A percentile compares a stretch with the other conserved stretches of the same genome.
phyloP scores from a whole-genome alignment of 2,888 invertebrate genomes.

The Merodon equestris region DNA sequence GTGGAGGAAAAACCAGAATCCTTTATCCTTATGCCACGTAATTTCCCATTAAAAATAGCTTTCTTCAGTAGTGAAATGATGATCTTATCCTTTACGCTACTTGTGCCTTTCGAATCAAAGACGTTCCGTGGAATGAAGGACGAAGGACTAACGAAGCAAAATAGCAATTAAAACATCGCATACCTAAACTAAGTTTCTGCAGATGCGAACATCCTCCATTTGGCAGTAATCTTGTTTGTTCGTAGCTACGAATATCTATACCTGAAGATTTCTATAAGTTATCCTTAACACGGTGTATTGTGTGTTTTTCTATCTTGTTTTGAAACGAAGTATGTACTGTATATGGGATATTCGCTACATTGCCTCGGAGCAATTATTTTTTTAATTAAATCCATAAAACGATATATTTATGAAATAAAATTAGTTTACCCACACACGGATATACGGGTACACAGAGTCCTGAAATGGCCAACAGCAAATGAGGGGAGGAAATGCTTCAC shows the following conservation, averaged over 20 bases:
- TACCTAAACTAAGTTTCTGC: constrained; percentile 9
- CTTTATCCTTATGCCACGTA: constrained; percentile 43
- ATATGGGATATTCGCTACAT: constrained; percentile 28
- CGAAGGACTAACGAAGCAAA: constrained; percentile 5
- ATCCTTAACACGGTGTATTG: background rate
- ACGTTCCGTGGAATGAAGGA: background rate
- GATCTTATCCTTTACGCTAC: constrained; percentile 57
- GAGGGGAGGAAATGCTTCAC: background rate
- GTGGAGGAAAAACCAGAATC: constrained; percentile 17
- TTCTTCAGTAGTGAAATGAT: constrained; percentile 55
- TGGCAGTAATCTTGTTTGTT: constrained; percentile 22
- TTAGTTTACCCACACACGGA: constrained; percentile 40
- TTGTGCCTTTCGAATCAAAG: background rate
- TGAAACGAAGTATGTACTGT: background rate
- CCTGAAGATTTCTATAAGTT: too few relatives aligned
- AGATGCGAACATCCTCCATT: constrained; percentile 33
- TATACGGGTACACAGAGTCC: constrained; percentile 2
- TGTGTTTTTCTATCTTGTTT: constrained; percentile 5
- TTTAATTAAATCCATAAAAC: constrained; percentile 68
- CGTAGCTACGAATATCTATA: too few relatives aligned
- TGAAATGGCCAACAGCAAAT: constrained; percentile 20
- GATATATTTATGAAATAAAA: constrained; percentile 64
- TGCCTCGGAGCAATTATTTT: constrained; percentile 52
- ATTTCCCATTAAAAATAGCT: constrained; percentile 54
- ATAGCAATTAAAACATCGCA: constrained; percentile 58